Conservation (phyloP, 1,140 invertebrate species). For the Cydia pomonella region DNA sequence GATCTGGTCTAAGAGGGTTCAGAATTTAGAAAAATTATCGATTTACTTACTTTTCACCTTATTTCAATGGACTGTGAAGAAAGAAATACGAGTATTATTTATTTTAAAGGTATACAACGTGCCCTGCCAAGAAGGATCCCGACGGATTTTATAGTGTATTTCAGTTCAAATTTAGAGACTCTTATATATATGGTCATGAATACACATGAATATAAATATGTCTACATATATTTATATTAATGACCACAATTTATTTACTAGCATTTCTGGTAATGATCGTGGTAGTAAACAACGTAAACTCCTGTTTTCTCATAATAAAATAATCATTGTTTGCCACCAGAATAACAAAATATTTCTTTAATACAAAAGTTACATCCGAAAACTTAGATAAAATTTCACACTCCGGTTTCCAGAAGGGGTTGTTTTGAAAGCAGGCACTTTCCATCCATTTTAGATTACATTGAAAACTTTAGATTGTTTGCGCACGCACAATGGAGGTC, state of each 20-base stretch:
- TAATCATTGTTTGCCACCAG: neutral
- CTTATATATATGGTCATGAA: no score
- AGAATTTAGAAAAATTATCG: neutral
- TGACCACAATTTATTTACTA: no score
- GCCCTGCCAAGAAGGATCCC: no score
- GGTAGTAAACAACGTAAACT: neutral
- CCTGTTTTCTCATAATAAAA: neutral
- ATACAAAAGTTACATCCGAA: constrained; percentile 11
- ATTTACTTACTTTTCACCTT: neutral
- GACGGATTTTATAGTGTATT: no score
- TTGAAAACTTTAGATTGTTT: constrained; percentile 33
- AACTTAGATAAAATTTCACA: constrained; percentile 24
- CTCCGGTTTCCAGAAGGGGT: constrained; percentile 13
- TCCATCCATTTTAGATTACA: constrained; percentile 28
- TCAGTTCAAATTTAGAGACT: no score
- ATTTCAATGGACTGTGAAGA: no score
- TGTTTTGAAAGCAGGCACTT: constrained; percentile 23
- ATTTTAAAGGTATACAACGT: no score
- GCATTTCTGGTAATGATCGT: neutral
- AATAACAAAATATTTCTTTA: neutral
- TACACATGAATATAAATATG: no score
- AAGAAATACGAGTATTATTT: no score
- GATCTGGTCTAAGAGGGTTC: neutral
- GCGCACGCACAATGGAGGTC: constrained; percentile 25
- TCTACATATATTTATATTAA: no score